These are phyloP conservation scores for Zootermopsis nevadensis DNA, from an alignment of 2,888 invertebrate species.

Conservation along the genomic window DNA sequence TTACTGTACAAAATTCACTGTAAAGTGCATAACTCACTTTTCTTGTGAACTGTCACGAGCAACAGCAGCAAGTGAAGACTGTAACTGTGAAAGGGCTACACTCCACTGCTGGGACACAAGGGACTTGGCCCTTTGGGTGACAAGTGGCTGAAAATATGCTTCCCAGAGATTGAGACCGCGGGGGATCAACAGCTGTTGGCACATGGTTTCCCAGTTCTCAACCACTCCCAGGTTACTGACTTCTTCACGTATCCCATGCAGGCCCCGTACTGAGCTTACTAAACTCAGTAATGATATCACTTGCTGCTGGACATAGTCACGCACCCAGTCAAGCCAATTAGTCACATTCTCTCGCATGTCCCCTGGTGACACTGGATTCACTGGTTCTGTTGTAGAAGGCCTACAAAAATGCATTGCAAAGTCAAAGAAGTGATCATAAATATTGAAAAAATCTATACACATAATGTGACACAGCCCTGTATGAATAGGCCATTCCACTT, in stretches of 20 bases:
- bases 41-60: conserved; percentile 20
- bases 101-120: conserved; percentile 67
- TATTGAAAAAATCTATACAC: too few relatives aligned
- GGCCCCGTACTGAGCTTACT: conserved; percentile 75
- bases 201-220: conserved; percentile 74
- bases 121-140: conserved; percentile 75
- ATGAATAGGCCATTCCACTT: too few relatives aligned
- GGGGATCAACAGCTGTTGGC: conserved; percentile 70
- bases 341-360: conserved; percentile 65
- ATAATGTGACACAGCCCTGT: too few relatives aligned
- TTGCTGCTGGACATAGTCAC: conserved; percentile 68
- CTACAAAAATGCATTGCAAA: conserved; percentile 31
- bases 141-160: conserved; percentile 77
- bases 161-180: conserved; percentile 75
- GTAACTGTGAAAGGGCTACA: conserved; percentile 61
- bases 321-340: conserved; percentile 74
- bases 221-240: conserved; percentile 71
- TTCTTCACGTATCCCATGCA: conserved; percentile 79
- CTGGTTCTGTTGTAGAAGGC: conserved; percentile 48
- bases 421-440: too few relatives aligned
- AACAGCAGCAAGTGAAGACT: conserved; percentile 60
- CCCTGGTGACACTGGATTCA: conserved; percentile 57
- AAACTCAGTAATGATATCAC: conserved; percentile 72
- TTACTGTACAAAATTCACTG: too few relatives aligned
- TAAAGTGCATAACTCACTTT: conserved; percentile 22